Conservation (phyloP, 2,113 vertebrate species). For the Seriola quinqueradiata region DNA sequence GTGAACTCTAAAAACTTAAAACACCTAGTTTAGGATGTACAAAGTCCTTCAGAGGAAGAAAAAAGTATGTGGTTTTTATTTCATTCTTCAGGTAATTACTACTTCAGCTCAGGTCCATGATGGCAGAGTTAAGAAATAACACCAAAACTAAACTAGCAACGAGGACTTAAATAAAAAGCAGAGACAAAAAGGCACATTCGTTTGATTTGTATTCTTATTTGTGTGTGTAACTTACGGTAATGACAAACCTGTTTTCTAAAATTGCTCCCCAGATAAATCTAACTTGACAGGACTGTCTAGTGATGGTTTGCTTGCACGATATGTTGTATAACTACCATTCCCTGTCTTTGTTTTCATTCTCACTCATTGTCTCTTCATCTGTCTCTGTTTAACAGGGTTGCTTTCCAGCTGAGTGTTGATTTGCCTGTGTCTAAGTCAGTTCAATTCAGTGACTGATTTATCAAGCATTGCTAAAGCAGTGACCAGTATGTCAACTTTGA, state of each 20-base stretch:
- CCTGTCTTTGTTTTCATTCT: slow-evolving; percentile 11
- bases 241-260: slow-evolving; percentile 1
- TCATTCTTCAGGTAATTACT: neutral
- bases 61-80: neutral
- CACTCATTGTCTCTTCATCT: slow-evolving; percentile 4
- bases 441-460: neutral
- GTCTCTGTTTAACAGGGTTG: neutral
- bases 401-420: neutral
- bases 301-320: slow-evolving; percentile 8
- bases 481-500: neutral
- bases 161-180: neutral
- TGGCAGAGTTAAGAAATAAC: neutral
- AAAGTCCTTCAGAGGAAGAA: neutral
- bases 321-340: slow-evolving; percentile 12
- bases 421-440: neutral
- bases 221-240: neutral
- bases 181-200: neutral
- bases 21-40: neutral
- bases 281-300: neutral
- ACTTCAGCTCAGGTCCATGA: neutral
- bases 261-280: neutral
- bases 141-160: no score
- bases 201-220: neutral
- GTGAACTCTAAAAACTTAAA: neutral
- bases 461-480: neutral